These are phyloP conservation scores for Napeogenes inachia DNA, from an alignment of 2,888 invertebrate genomes.

Conservation along the genomic window DNA sequence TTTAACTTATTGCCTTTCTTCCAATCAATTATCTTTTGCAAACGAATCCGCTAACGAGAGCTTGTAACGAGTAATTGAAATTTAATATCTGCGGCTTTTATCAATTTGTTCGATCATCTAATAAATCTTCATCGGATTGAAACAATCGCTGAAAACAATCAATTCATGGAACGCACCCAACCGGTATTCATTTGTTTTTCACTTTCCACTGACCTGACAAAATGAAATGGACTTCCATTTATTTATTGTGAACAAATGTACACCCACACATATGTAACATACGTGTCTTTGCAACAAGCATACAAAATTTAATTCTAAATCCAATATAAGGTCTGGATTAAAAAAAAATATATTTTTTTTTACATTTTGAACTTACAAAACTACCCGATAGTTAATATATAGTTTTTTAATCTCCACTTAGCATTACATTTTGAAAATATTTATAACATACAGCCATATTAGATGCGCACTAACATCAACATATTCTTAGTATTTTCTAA, in stretches of 20 bases:
- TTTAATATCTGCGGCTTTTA: constrained; percentile 21
- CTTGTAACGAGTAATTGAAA: constrained; percentile 19
- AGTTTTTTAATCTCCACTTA: no score
- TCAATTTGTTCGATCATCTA: constrained; percentile 20
- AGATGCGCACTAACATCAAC: no score
- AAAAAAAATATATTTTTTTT: no score
- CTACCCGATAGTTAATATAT: no score
- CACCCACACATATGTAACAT: background rate
- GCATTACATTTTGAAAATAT: no score
- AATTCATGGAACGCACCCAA: constrained; percentile 19
- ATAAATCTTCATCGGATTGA: constrained; percentile 21
- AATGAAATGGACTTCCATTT: constrained; percentile 8
- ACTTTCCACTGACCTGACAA: constrained; percentile 13
- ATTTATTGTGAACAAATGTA: constrained; percentile 1
- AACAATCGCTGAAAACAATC: constrained; percentile 21
- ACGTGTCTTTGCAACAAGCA: no score
- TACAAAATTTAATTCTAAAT: no score
- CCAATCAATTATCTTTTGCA: constrained; percentile 1
- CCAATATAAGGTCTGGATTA: no score
- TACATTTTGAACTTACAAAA: no score
- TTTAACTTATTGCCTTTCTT: background rate
- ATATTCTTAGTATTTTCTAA: no score
- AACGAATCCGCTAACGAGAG: background rate
- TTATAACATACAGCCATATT: no score
- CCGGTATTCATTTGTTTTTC: constrained; percentile 21